Evolutionary conservation across 2,888 invertebrate species (phyloP), one percentile per base, ranked within the genome.

Genomic region (Pheosia tremula): DNA sequence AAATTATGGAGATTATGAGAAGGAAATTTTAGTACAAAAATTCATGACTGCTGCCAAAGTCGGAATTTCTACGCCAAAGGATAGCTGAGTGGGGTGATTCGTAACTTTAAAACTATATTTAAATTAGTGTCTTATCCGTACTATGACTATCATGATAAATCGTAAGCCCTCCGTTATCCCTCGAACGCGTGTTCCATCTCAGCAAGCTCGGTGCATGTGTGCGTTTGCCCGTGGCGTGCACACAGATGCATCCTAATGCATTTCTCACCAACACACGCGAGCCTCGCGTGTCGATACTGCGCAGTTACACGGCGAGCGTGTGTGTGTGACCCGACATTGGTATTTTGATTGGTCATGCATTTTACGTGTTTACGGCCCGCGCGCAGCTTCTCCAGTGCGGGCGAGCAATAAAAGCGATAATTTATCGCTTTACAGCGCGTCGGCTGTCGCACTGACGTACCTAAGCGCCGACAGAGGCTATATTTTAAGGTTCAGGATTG

Each of bases 291-390:
- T 84, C 50, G 56, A 57, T 59, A 74, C 67, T 60, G 7, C 10
- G 52, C 61, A 67, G 62, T 62, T 64, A 63, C 55, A 69, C 67
- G 4, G n/a, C 62, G 41, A 52, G 9, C 4, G 1, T 66, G 89
- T 90, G 86, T 87, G 88, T 66, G 91, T 90, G 87, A 80, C 80
- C 86, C 85, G 88, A 85, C 91, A 86, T 91, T 93, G 93, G 93
- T 93, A 93, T 93, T 93, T 93, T 93, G 93, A 93, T 93, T 93
- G 93, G 93, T 93, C 93, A 93, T 93, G 93, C 93, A 93, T 93
- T 93, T 93, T 90, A 91, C 91, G 90, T 90, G 91, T 93, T 91
- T 92, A 93, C 87, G 86, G 89, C 75, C 82, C 74, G 79, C 80
- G 79, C 80, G 82, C 76, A 81, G 84, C 82, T 83, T 84, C 85